phyloP scores from a whole-genome alignment of 1,140 invertebrate species.

The Gonatopus flavifemur region DNA sequence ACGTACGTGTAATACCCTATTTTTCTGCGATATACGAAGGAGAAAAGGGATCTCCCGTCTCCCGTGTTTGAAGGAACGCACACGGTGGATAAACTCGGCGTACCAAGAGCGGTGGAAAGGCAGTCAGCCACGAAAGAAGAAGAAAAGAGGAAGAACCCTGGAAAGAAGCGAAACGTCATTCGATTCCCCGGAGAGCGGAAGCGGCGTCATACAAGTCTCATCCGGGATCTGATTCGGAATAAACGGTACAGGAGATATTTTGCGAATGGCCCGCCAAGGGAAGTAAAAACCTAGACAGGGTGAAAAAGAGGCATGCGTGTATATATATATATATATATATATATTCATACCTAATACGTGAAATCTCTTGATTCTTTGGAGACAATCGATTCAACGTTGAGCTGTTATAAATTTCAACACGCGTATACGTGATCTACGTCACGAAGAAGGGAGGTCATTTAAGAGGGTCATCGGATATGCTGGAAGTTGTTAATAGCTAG shows the following conservation, averaged over 20 bases:
- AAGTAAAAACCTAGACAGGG: neutral
- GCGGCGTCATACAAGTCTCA: constrained; percentile 25
- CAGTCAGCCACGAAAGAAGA: constrained; percentile 4
- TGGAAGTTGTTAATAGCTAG: constrained; percentile 20
- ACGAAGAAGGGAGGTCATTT: too few relatives aligned
- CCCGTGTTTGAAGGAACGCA: constrained; percentile 6
- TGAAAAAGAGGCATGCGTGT: too few relatives aligned
- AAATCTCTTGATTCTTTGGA: too few relatives aligned
- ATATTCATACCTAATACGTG: too few relatives aligned
- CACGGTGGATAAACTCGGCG: constrained; percentile 9
- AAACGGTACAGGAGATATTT: constrained; percentile 25
- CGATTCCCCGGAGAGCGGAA: constrained; percentile 22
- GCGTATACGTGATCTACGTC: too few relatives aligned
- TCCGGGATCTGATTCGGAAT: constrained; percentile 35
- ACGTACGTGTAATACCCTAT: constrained; percentile 4
- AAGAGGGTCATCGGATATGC: constrained; percentile 17
- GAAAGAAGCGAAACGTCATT: constrained; percentile 18
- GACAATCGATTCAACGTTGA: too few relatives aligned
- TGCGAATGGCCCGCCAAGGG: neutral
- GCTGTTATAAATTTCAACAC: too few relatives aligned
- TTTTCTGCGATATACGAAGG: constrained; percentile 4
- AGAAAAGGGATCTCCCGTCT: neutral
- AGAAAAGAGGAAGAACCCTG: too few relatives aligned
- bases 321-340: too few relatives aligned
- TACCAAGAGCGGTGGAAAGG: constrained; percentile 4